Base-by-base conservation (phyloP, 2,888 invertebrate genomes). In the Spialia ferax region DNA sequence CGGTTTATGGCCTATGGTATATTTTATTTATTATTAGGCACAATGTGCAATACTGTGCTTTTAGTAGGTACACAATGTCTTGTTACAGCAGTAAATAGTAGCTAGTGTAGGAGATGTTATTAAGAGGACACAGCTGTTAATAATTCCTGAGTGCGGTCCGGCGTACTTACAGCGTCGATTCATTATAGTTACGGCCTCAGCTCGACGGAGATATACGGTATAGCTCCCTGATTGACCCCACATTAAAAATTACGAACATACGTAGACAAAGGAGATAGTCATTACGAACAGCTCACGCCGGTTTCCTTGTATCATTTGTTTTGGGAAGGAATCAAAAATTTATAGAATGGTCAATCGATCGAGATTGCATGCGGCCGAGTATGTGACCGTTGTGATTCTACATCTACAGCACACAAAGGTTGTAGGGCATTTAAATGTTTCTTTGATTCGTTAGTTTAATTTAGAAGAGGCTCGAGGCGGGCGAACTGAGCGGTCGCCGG, bases 141-240 rank as follows among this genome's bases (percentile, higher is more conserved):
- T 94, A 94, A 94, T 94, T 94, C 92, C 87, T 90, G 91, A 93
- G 91, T 88, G 92, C 88, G 93, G 94, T 94, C 93, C 88, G 83
- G 85, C 83, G 87, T 85, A 87, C 87, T 89, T 84, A 87, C 89
- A 83, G 83, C 82, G 80, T 77, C 91, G 87, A 93, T 93, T 93
- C 91, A 93, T 93, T 93, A 93, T 91, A 84, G 90, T 91, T 92
- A 92, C 89, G 85, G 87, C 80, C 87, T 82, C 84, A 83, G 83
- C 79, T 83, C 85, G 86, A 91, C 88, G 86, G 89, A 90, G 93
- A 93, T 90, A 86, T 92, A 93, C 91, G 91, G 86, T 87, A 91
- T 87, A 88, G 88, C 89, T 87, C 87, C 85, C 89, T 91, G 94
- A 94, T 94, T 94, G 94, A 94, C 93, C 93, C 92, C 87, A 80